A percentile compares a stretch with the other conserved stretches of the same genome.
These are phyloP conservation scores for Cheilosia urbana DNA, from an alignment of 2,888 invertebrate species.

Conservation along the genomic window DNA sequence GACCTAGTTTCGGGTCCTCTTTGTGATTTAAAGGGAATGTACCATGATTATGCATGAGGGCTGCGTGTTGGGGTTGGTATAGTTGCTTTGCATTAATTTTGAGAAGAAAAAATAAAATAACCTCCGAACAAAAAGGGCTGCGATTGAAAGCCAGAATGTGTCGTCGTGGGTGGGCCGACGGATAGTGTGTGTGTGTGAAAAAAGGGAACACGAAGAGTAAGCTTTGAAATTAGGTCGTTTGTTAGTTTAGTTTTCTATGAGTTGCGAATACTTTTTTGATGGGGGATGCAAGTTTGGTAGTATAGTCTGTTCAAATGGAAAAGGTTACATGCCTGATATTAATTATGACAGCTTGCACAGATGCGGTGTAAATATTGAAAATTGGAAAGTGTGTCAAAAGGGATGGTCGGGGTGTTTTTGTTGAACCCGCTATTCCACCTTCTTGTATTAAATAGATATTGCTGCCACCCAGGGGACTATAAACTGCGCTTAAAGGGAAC, in stretches of 20 bases:
- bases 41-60: conserved; percentile 68
- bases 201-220: conserved; percentile 19
- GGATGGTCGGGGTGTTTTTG: too few relatives aligned
- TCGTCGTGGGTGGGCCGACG: neutral
- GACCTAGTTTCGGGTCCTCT: conserved; percentile 70
- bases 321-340: neutral
- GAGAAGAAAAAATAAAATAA: conserved; percentile 14
- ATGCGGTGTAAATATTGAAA: neutral
- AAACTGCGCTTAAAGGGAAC: too few relatives aligned
- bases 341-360: conserved; percentile 9
- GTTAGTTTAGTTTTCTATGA: conserved; percentile 37
- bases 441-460: too few relatives aligned
- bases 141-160: conserved; percentile 19
- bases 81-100: conserved; percentile 72
- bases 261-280: conserved; percentile 7
- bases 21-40: conserved; percentile 75
- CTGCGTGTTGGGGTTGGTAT: conserved; percentile 41
- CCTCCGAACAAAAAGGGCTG: conserved; percentile 27
- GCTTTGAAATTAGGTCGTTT: conserved; percentile 52
- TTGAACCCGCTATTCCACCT: too few relatives aligned
- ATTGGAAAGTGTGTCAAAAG: neutral
- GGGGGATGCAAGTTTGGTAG: conserved; percentile 17
- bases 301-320: neutral
- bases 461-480: too few relatives aligned
- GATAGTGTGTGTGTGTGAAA: neutral